A percentile compares a stretch with the other conserved stretches of the same genome.
Conservation (phyloP, 2,797 vertebrate species). For the Rhabdophis nuchalis region DNA sequence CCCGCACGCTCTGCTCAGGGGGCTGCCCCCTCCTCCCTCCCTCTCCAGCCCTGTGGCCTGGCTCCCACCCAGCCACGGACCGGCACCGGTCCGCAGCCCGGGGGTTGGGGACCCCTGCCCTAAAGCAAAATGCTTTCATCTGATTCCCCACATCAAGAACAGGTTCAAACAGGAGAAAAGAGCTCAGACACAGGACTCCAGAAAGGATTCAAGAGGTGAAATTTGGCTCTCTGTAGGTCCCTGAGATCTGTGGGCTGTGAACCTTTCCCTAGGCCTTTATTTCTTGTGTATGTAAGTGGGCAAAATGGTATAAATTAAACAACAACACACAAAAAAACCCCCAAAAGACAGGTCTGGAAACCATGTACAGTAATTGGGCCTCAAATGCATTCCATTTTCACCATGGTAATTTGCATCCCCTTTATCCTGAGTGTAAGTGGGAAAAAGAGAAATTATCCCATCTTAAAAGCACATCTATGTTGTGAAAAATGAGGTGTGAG, state of each 20-base stretch:
- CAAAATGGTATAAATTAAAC: background rate
- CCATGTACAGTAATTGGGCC: background rate
- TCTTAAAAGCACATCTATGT: background rate
- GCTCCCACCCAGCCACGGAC: too few relatives aligned
- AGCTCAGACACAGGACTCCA: background rate
- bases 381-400: background rate
- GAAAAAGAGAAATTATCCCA: background rate
- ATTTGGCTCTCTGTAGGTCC: background rate
- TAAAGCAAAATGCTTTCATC: background rate
- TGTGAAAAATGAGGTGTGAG: background rate
- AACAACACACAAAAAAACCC: background rate
- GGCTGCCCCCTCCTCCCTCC: too few relatives aligned
- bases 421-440: background rate
- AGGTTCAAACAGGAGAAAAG: background rate
- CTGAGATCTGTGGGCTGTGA: background rate
- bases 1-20: too few relatives aligned
- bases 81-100: too few relatives aligned
- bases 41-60: too few relatives aligned
- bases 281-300: background rate
- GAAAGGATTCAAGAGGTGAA: background rate
- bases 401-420: background rate
- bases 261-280: background rate
- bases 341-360: background rate
- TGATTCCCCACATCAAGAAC: background rate
- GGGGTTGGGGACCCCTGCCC: too few relatives aligned